Conservation (phyloP, 2,113 vertebrate species). For the Pelvicachromis taeniatus region DNA sequence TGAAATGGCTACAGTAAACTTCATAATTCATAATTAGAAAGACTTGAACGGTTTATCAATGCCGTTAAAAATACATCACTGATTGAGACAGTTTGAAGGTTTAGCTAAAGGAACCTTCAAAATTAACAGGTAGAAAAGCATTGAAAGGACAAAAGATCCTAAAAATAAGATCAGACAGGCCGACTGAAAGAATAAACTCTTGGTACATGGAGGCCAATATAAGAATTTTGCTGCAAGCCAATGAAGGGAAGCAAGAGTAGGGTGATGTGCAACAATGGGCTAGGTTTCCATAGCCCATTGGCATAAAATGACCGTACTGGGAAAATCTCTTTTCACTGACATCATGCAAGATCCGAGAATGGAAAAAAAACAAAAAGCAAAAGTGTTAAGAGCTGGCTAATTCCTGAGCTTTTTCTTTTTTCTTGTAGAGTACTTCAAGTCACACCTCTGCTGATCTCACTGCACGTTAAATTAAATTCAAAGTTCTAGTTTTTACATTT, state of each 20-base stretch:
- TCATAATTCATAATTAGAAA: neutral
- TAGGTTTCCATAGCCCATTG: neutral
- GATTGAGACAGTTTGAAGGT: neutral
- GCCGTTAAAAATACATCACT: neutral
- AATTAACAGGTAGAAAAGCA: neutral
- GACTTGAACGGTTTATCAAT: neutral
- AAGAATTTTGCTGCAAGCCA: neutral
- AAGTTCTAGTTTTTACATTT: neutral
- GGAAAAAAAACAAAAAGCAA: neutral
- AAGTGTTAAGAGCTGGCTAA: neutral
- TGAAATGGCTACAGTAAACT: neutral
- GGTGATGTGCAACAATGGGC: neutral
- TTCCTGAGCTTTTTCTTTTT: neutral
- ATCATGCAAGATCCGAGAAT: neutral
- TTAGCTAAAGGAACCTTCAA: too few relatives aligned
- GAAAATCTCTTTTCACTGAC: neutral
- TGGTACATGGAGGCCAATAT: neutral
- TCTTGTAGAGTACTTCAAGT: neutral
- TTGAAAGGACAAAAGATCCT: neutral
- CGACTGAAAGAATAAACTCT: neutral
- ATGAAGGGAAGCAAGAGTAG: neutral
- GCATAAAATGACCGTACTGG: neutral
- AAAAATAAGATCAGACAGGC: neutral
- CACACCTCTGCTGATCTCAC: neutral
- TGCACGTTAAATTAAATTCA: neutral